phyloP scores from a whole-genome alignment of 2,113 vertebrate species.

The Rana temporaria region DNA sequence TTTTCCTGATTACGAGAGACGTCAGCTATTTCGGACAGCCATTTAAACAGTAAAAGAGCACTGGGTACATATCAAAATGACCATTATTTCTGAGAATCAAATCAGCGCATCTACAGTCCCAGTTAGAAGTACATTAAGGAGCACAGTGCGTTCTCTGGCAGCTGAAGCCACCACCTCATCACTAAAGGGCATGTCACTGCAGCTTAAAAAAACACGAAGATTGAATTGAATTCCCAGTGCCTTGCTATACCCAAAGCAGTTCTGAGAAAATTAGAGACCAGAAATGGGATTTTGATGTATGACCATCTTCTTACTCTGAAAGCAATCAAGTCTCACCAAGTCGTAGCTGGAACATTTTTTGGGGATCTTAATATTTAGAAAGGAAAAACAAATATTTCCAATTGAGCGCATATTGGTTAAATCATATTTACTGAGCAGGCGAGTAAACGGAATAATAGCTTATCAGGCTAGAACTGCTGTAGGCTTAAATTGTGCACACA shows the following conservation, averaged over 20 bases:
- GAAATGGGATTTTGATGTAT: slow-evolving; percentile 51
- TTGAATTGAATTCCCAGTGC: slow-evolving; percentile 41
- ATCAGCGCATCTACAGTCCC: slow-evolving; percentile 20
- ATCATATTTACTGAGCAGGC: slow-evolving; percentile 27
- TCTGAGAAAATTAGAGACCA: slow-evolving; percentile 30
- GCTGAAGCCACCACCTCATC: slow-evolving; percentile 9
- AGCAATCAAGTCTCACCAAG: slow-evolving; percentile 28
- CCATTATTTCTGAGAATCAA: slow-evolving; percentile 36
- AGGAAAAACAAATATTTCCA: slow-evolving; percentile 33
- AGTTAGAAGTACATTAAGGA: slow-evolving; percentile 24
- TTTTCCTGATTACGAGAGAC: not conserved
- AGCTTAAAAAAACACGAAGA: slow-evolving; percentile 41
- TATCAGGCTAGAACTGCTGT: not conserved
- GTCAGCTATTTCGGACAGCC: too few species aligned
- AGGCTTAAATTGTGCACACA: slow-evolving; percentile 7
- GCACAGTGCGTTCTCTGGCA: slow-evolving; percentile 5
- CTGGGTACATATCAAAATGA: slow-evolving; percentile 5
- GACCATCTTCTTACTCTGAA: slow-evolving; percentile 5
- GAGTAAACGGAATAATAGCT: slow-evolving; percentile 17
- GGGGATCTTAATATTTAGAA: slow-evolving; percentile 40
- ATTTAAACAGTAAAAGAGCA: not conserved
- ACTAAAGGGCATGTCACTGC: slow-evolving; percentile 39
- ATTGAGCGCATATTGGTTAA: slow-evolving; percentile 15
- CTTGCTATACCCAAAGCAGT: slow-evolving; percentile 31
- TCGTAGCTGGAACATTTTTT: slow-evolving; percentile 6